Base-by-base conservation (phyloP, 2,797 vertebrate genomes). In the Apodemus agrarius region DNA sequence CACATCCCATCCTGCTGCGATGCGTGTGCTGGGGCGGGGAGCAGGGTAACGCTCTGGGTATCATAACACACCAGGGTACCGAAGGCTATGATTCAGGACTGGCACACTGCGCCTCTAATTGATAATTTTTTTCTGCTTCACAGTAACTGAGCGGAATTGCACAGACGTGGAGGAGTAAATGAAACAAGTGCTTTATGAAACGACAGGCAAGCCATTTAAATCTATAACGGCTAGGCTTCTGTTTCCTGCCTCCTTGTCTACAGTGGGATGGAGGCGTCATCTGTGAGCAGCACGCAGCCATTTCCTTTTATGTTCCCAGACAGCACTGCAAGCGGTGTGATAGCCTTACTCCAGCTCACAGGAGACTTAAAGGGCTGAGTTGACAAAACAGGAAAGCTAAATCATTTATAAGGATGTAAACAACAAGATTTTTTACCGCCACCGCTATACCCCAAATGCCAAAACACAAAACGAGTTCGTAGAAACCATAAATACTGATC, bases 61-160 rank as follows among this genome's bases (percentile, higher is more conserved):
- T 93, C 89, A 37, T 96, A 97, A 96, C 97, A n/a, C 97, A 57
- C 96, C 96, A 92, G 96, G 96, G 87, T 52, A 90, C 83, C 19
- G 75, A 67, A 97, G 91, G 76, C 96, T 95, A 79, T 94, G 96
- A 96, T 93, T 98, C 96, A 97, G 95, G 86, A 76, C 86, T 46
- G 61, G 78, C 92, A 9, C 8, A 61, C 97, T 93, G 97, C 0
- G 19, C 78, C 95, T 97, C 91, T 97, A 96, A 98, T 97, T 97
- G 97, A 96, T 97, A 97, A 96, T 97, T 95, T 97, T 97, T 98
- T 98, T 97, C 97, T 97, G 92, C 97, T 96, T 98, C 97, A 97
- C 95, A 96, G 96, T 95, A 85, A 94, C 98, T 96, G 95, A 95
- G 94, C 93, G 46, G 86, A 97, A 97, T 92, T 86, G 95, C 92